Percentiles rank a stretch among this genome's conserved stretches.
These are phyloP conservation scores for Luscinia megarhynchos DNA, from an alignment of 2,797 vertebrate genomes.

Conservation along the genomic window DNA sequence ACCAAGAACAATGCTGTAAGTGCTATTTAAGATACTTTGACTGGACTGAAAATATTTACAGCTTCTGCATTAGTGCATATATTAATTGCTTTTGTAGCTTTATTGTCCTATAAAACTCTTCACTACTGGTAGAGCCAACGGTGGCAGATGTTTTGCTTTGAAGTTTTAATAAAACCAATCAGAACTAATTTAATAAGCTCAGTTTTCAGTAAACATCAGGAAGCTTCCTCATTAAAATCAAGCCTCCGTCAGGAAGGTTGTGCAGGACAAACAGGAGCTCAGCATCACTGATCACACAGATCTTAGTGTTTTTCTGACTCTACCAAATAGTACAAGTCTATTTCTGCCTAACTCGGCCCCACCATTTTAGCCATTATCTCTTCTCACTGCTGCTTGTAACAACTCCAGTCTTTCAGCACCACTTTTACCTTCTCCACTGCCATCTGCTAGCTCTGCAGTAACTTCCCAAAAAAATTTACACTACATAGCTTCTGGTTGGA, in stretches of 20 bases:
- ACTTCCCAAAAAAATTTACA: not conserved
- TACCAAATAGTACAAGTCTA: not conserved
- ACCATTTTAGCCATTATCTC: not conserved
- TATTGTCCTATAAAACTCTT: not conserved
- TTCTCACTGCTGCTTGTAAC: not conserved
- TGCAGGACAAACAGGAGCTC: not conserved
- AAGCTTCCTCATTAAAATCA: not conserved
- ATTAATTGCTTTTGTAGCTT: not conserved
- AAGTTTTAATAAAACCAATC: not conserved
- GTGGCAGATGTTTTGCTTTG: not conserved
- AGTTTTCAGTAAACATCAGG: not conserved
- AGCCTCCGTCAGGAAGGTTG: not conserved
- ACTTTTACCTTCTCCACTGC: not conserved
- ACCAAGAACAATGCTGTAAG: not conserved
- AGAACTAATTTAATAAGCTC: not conserved
- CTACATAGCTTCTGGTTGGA: not conserved
- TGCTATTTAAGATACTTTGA: conserved; percentile 1
- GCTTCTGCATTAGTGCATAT: not conserved
- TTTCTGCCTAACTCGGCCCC: not conserved
- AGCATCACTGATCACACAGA: not conserved
- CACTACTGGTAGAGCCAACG: not conserved
- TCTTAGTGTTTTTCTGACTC: not conserved
- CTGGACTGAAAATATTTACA: conserved; percentile 23
- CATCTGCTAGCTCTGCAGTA: not conserved
- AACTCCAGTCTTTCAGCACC: not conserved